These are phyloP conservation scores for Calephelis virginiensis DNA, from an alignment of 1,140 invertebrate genomes.

Conservation along the genomic window DNA sequence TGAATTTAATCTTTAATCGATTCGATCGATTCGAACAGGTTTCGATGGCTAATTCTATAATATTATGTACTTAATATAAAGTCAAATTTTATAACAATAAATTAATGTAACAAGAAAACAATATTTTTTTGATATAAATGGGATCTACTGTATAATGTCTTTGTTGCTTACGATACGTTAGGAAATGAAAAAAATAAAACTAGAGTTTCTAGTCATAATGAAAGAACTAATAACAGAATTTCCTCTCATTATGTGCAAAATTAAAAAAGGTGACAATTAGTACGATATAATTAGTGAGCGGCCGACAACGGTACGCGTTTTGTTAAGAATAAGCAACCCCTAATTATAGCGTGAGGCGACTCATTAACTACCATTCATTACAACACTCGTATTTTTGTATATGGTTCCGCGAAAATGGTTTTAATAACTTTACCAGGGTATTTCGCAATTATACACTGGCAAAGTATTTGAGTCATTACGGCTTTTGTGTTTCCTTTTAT, in stretches of 20 bases:
- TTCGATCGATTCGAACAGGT: too few relatives aligned
- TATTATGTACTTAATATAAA: too few relatives aligned
- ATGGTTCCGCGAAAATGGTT: slow-evolving; percentile 8
- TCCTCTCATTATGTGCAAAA: slow-evolving; percentile 27
- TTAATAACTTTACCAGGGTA: slow-evolving; percentile 14
- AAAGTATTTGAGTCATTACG: neutral
- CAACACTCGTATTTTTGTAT: slow-evolving; percentile 29
- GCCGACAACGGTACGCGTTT: slow-evolving; percentile 34
- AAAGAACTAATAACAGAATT: slow-evolving; percentile 16
- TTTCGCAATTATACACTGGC: neutral
- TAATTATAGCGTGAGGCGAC: slow-evolving; percentile 37
- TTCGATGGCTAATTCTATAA: too few relatives aligned
- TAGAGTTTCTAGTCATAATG: slow-evolving; percentile 8
- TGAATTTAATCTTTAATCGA: too few relatives aligned
- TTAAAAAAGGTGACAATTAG: slow-evolving; percentile 39
- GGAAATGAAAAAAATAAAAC: neutral
- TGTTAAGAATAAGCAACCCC: slow-evolving; percentile 28
- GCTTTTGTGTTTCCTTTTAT: neutral
- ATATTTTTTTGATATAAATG: too few relatives aligned
- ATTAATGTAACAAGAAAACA: too few relatives aligned
- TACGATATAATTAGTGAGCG: slow-evolving; percentile 39
- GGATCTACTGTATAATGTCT: too few relatives aligned
- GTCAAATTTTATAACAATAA: too few relatives aligned
- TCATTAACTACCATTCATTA: slow-evolving; percentile 37
- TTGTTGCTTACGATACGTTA: too few relatives aligned